Conservation (phyloP, 2,113 vertebrate genomes). For the Chloebia gouldiae region DNA sequence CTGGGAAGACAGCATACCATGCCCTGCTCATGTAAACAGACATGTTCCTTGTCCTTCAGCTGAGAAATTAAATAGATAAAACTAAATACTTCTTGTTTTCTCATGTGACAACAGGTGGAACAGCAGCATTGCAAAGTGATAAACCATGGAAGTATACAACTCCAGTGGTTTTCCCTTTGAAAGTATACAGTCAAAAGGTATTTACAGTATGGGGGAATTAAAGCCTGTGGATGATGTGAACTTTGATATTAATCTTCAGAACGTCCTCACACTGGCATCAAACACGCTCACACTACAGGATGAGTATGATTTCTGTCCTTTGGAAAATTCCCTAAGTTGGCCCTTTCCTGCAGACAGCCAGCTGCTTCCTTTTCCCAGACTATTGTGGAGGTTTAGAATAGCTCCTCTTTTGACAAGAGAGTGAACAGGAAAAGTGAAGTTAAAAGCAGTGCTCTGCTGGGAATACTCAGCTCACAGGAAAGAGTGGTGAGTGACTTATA, state of each 20-base stretch:
- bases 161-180: neutral
- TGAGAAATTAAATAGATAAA: neutral
- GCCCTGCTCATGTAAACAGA: neutral
- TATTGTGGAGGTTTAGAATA: neutral
- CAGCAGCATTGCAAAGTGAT: neutral
- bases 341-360: neutral
- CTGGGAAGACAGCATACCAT: neutral
- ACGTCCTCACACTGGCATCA: neutral
- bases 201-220: neutral
- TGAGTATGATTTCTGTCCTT: neutral
- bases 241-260: neutral
- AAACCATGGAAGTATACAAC: neutral
- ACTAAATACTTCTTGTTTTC: neutral
- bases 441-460: neutral
- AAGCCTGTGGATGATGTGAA: neutral
- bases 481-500: neutral
- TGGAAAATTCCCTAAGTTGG: neutral
- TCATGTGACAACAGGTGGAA: neutral
- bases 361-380: neutral
- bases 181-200: neutral
- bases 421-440: conserved; percentile 19
- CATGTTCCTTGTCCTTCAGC: neutral
- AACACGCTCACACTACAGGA: neutral
- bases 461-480: neutral
- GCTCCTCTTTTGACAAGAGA: neutral